These are phyloP conservation scores for Hirundichthys speculiger DNA, from an alignment of 2,113 vertebrate genomes.

Conservation along the genomic window DNA sequence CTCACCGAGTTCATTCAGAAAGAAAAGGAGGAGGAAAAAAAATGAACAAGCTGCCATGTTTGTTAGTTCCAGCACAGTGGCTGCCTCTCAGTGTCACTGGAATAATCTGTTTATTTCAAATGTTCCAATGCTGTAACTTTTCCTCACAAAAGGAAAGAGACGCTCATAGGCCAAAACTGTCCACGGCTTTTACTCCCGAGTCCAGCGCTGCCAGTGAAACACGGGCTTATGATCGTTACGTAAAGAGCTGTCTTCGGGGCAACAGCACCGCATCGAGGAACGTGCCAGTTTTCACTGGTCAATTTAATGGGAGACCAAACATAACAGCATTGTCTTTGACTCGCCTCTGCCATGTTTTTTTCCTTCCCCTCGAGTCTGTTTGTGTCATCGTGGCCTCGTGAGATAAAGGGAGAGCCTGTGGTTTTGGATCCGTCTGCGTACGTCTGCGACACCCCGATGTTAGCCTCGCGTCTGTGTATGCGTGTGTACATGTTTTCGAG, in stretches of 20 bases:
- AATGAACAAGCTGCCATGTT: constrained; percentile 35
- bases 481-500: constrained; percentile 50
- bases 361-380: constrained; percentile 40
- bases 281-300: constrained; percentile 50
- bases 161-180: constrained; percentile 40
- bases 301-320: constrained; percentile 59
- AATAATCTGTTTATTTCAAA: constrained; percentile 66
- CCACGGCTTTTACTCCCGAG: constrained; percentile 48
- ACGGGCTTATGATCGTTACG: constrained; percentile 46
- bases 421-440: constrained; percentile 56
- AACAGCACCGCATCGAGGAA: constrained; percentile 31
- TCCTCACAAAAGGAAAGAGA: constrained; percentile 53
- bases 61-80: constrained; percentile 28
- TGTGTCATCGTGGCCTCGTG: constrained; percentile 58
- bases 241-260: constrained; percentile 45
- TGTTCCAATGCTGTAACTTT: constrained; percentile 39
- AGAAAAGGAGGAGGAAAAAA: constrained; percentile 28
- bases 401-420: constrained; percentile 66
- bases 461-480: constrained; percentile 37
- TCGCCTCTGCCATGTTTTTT: constrained; percentile 27
- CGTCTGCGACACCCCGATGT: constrained; percentile 51
- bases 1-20: constrained; percentile 41
- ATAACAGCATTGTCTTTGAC: constrained; percentile 49
- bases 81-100: constrained; percentile 55
- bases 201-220: constrained; percentile 41